These are phyloP conservation scores for Masticophis lateralis DNA, from an alignment of 2,797 vertebrate species.

Conservation along the genomic window DNA sequence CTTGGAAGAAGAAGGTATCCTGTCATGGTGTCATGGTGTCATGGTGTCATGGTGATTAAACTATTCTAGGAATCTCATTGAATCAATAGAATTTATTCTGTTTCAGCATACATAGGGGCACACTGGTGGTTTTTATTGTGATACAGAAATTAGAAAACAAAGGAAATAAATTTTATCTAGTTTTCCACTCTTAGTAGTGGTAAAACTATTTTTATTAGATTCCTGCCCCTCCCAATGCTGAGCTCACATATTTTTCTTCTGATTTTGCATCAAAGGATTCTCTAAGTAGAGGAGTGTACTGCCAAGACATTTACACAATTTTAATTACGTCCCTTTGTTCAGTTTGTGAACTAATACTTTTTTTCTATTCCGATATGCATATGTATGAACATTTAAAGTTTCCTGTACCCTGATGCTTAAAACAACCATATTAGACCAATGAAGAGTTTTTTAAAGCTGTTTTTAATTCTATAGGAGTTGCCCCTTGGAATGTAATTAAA, in stretches of 20 bases:
- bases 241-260: not conserved
- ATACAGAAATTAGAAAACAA: not conserved
- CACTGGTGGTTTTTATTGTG: not conserved
- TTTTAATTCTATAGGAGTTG: slow-evolving; percentile 60
- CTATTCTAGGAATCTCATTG: not conserved
- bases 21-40: not conserved
- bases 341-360: not conserved
- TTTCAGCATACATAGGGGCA: not conserved
- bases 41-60: not conserved
- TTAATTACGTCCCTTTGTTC: slow-evolving; percentile 34
- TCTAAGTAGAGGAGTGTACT: not conserved
- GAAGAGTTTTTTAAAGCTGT: slow-evolving; percentile 26
- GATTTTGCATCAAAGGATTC: slow-evolving; percentile 38
- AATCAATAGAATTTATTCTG: not conserved
- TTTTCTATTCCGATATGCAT: slow-evolving; percentile 29
- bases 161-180: not conserved
- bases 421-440: slow-evolving; percentile 51
- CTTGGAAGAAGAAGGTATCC: not conserved
- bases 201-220: not conserved
- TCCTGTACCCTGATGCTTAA: slow-evolving; percentile 30
- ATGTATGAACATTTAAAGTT: slow-evolving; percentile 25
- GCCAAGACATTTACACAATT: slow-evolving; percentile 26
- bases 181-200: not conserved
- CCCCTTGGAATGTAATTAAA: slow-evolving; percentile 65
- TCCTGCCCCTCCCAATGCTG: not conserved